phyloP scores from a whole-genome alignment of 2,888 invertebrate genomes.

The Phengaris arion region DNA sequence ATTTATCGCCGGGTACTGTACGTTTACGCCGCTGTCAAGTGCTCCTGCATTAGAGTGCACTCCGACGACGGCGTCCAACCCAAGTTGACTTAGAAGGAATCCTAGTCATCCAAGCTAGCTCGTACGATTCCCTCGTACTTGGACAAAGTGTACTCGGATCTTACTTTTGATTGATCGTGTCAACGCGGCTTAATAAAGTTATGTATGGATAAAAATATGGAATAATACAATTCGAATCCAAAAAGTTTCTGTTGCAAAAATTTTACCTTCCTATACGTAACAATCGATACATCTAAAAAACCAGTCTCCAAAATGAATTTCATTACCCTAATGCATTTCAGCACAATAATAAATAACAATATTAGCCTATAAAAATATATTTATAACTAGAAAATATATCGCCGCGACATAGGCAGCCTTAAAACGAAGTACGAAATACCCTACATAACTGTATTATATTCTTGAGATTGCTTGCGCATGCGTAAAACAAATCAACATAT shows the following conservation, averaged over 20 bases:
- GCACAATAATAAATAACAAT: conserved; percentile 54
- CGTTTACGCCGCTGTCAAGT: too few species aligned
- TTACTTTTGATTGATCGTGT: too few species aligned
- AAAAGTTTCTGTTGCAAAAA: not conserved
- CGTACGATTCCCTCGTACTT: too few species aligned
- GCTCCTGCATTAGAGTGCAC: too few species aligned
- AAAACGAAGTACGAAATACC: conserved; percentile 31
- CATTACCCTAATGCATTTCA: conserved; percentile 55
- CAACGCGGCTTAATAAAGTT: too few species aligned
- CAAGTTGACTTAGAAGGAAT: too few species aligned
- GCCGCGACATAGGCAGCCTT: conserved; percentile 22
- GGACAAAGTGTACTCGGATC: too few species aligned
- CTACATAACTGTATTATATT: conserved; percentile 34
- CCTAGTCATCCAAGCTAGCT: too few species aligned
- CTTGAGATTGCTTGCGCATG: conserved; percentile 38
- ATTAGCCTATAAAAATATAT: conserved; percentile 72
- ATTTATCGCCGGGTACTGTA: too few species aligned
- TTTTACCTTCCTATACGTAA: not conserved
- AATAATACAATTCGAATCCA: too few species aligned
- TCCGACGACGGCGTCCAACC: too few species aligned
- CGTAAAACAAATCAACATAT: conserved; percentile 23
- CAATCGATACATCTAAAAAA: conserved; percentile 23
- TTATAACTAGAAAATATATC: conserved; percentile 49
- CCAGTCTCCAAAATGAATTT: conserved; percentile 40
- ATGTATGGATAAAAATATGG: too few species aligned